phyloP scores from a whole-genome alignment of 2,113 vertebrate genomes.

The Brachypteracias leptosomus region DNA sequence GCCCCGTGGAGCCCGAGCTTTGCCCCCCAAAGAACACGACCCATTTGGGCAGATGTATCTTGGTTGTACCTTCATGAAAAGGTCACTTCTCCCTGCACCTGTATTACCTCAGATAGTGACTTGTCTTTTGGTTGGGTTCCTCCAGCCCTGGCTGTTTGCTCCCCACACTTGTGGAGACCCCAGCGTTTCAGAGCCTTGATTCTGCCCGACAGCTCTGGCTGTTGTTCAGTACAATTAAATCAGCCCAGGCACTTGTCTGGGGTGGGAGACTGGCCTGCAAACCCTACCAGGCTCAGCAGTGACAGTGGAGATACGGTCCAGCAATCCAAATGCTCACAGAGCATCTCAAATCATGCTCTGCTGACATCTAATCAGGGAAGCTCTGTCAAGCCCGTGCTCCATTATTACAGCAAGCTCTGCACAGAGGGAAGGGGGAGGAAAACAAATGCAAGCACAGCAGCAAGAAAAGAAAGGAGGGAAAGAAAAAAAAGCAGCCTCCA shows the following conservation, averaged over 20 bases:
- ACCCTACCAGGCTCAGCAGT: neutral
- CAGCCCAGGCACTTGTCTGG: neutral
- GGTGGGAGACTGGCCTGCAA: neutral
- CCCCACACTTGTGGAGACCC: accelerated
- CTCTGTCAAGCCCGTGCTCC: neutral
- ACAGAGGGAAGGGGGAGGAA: neutral
- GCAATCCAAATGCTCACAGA: neutral
- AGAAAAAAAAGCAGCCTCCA: neutral
- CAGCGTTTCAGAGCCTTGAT: neutral
- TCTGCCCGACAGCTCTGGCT: neutral
- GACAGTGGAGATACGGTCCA: neutral
- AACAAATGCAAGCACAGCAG: neutral
- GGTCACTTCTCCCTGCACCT: neutral
- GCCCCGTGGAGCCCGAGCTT: neutral
- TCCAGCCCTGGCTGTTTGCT: neutral
- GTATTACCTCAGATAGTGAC: neutral
- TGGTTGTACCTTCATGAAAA: neutral
- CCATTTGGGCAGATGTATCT: accelerated
- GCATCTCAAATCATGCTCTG: neutral
- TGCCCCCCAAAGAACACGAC: neutral
- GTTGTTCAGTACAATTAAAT: neutral
- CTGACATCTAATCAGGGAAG: slow-evolving; percentile 31
- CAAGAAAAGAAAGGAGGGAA: neutral
- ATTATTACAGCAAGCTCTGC: neutral
- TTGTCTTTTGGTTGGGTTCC: neutral